Percentiles rank a stretch among this genome's conserved stretches.
These are phyloP conservation scores for Agrotis exclamationis DNA, from an alignment of 2,888 invertebrate species.

Conservation along the genomic window DNA sequence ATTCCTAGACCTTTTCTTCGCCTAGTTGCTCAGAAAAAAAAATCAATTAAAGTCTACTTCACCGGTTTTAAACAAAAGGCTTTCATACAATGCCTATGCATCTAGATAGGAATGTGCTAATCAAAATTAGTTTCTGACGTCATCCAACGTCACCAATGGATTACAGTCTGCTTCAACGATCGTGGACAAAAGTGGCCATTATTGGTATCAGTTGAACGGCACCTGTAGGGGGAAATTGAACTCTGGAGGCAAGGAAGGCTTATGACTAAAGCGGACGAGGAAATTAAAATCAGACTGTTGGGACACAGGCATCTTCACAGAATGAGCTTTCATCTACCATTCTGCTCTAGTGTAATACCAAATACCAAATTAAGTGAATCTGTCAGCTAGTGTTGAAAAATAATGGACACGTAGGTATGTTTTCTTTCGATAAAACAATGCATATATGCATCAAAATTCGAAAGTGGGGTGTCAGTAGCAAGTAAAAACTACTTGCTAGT, in stretches of 20 bases:
- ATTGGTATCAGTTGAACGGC: not conserved
- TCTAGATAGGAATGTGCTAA: slow-evolving; percentile 19
- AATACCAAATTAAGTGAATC: no score
- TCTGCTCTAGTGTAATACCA: no score
- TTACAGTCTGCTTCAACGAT: slow-evolving; percentile 9
- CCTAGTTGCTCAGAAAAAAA: slow-evolving; percentile 3
- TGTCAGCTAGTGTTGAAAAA: no score
- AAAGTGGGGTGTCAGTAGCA: no score
- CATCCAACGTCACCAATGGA: slow-evolving; percentile 12
- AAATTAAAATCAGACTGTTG: not conserved
- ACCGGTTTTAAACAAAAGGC: slow-evolving; percentile 14
- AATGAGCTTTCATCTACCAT: no score
- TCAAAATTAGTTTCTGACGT: slow-evolving; percentile 46
- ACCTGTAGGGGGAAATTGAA: not conserved
- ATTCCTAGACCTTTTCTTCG: not conserved
- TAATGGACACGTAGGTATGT: no score
- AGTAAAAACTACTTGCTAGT: no score
- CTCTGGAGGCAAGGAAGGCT: not conserved
- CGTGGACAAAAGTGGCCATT: slow-evolving; percentile 8
- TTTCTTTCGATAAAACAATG: no score
- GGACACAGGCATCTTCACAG: no score
- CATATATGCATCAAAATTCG: no score
- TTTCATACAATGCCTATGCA: slow-evolving; percentile 15
- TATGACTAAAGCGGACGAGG: not conserved
- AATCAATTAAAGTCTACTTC: slow-evolving; percentile 15